phyloP scores from a whole-genome alignment of 2,113 vertebrate species.

The Misgurnus anguillicaudatus region DNA sequence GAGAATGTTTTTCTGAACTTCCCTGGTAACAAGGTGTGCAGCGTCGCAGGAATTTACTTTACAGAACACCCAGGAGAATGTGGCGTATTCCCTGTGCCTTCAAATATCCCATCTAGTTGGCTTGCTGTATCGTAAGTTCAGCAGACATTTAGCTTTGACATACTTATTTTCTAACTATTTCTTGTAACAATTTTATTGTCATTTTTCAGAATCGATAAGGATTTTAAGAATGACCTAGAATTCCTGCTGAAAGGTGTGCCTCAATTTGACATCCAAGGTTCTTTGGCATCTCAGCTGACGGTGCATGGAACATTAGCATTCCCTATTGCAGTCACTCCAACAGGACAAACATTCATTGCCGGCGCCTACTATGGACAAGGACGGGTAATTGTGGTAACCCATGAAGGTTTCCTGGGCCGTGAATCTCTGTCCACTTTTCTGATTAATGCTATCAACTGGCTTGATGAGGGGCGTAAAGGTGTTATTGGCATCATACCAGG shows the following conservation, averaged over 20 bases:
- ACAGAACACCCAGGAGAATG: slow-evolving; percentile 67
- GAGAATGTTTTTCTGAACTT: slow-evolving; percentile 78
- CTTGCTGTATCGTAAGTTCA: slow-evolving; percentile 79
- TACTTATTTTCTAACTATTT: background rate
- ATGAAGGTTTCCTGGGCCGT: slow-evolving; percentile 63
- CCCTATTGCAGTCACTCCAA: slow-evolving; percentile 64
- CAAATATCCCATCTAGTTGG: slow-evolving; percentile 81
- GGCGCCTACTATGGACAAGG: slow-evolving; percentile 76
- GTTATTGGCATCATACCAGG: slow-evolving; percentile 54
- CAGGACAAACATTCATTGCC: slow-evolving; percentile 66
- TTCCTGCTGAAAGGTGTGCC: slow-evolving; percentile 68
- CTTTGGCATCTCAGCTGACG: slow-evolving; percentile 66
- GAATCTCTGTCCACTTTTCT: slow-evolving; percentile 64
- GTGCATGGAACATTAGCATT: slow-evolving; percentile 74
- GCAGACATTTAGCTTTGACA: background rate
- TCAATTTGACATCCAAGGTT: slow-evolving; percentile 65
- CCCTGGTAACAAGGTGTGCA: slow-evolving; percentile 83
- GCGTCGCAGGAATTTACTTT: slow-evolving; percentile 86
- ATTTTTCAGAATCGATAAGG: slow-evolving; percentile 63
- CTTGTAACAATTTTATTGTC: background rate
- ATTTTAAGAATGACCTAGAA: slow-evolving; percentile 72
- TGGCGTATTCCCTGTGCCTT: slow-evolving; percentile 74
- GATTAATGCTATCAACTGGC: slow-evolving; percentile 72
- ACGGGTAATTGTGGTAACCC: slow-evolving; percentile 68
- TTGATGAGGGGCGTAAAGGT: slow-evolving; percentile 68